Evolutionary conservation across 1,140 invertebrate species (phyloP).

Genomic region (Achroia grisella): DNA sequence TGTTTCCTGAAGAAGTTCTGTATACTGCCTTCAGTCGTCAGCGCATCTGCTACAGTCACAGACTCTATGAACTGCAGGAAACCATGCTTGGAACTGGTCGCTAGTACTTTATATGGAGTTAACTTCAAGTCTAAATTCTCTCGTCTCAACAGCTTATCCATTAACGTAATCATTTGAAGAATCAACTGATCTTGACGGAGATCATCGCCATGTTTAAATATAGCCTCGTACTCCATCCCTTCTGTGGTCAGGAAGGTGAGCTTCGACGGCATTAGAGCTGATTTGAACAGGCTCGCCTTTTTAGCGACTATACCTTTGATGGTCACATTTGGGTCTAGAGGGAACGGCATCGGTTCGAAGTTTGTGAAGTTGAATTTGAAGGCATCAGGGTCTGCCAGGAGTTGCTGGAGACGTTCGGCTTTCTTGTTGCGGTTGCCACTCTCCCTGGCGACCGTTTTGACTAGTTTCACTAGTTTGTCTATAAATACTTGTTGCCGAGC

Average conservation of each 20-base stretch:
- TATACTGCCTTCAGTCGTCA: conserved; percentile 90
- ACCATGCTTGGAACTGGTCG: conserved; percentile 96
- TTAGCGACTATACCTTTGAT: conserved; percentile 93
- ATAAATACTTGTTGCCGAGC: conserved; percentile 92
- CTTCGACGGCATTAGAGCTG: conserved; percentile 97
- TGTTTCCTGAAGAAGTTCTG: conserved; percentile 93
- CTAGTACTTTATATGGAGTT: conserved; percentile 94
- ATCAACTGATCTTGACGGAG: conserved; percentile 99
- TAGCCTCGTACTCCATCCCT: conserved; percentile 93
- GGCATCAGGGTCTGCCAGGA: conserved; percentile 86
- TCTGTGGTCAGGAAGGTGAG: conserved; percentile 91
- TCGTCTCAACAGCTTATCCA: conserved; percentile 95
- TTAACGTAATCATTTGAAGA: conserved; percentile 96
- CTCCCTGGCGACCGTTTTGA: conserved; percentile 93
- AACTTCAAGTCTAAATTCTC: conserved; percentile 97
- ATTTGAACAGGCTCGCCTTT: conserved; percentile 96
- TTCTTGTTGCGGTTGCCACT: conserved; percentile 95
- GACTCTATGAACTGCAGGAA: conserved; percentile 99
- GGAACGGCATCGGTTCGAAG: conserved; percentile 95
- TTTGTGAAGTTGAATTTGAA: conserved; percentile 92
- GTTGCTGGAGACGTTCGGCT: conserved; percentile 88
- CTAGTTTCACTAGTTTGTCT: conserved; percentile 91
- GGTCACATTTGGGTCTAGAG: conserved; percentile 92
- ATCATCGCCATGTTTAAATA: conserved; percentile 99
- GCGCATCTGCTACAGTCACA: conserved; percentile 91